These are phyloP conservation scores for Merodon equestris DNA, from an alignment of 2,888 invertebrate genomes.

Conservation along the genomic window DNA sequence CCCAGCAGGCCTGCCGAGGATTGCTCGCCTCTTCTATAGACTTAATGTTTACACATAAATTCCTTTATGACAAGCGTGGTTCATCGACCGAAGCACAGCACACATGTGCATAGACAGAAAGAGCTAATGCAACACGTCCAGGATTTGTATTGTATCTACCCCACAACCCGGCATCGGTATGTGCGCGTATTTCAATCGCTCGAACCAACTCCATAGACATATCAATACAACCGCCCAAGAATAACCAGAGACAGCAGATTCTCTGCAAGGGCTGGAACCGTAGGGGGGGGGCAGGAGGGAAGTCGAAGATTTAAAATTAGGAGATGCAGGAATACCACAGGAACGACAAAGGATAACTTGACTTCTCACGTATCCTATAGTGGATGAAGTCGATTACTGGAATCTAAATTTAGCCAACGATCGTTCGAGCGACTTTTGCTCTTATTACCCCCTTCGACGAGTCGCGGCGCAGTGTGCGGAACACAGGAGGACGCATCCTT, in stretches of 20 bases:
- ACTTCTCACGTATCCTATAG: conserved; percentile 43
- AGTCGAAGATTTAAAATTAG: conserved; percentile 59
- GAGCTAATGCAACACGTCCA: conserved; percentile 29
- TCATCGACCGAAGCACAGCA: conserved; percentile 40
- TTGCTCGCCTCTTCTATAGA: too few species aligned
- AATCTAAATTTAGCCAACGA: conserved; percentile 48
- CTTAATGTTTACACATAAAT: not conserved
- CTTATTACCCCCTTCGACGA: conserved; percentile 43
- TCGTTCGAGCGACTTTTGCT: too few species aligned
- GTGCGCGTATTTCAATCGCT: conserved; percentile 43
- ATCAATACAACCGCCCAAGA: conserved; percentile 2
- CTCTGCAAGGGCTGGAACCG: conserved; percentile 45
- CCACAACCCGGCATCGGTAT: not conserved
- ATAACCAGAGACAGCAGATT: conserved; percentile 31
- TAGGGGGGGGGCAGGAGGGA: conserved; percentile 5
- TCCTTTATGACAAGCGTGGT: conserved; percentile 36
- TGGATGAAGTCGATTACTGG: conserved; percentile 13
- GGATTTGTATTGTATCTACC: conserved; percentile 25
- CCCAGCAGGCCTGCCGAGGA: too few species aligned
- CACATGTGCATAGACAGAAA: conserved; percentile 3
- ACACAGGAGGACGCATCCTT: conserved; percentile 62
- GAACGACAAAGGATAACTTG: conserved; percentile 63
- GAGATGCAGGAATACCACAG: conserved; percentile 42
- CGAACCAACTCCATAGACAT: conserved; percentile 29
- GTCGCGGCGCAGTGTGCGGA: conserved; percentile 28